A percentile compares a stretch with the other conserved stretches of the same genome.
phyloP scores from a whole-genome alignment of 2,113 vertebrate genomes.

The Tichodroma muraria region DNA sequence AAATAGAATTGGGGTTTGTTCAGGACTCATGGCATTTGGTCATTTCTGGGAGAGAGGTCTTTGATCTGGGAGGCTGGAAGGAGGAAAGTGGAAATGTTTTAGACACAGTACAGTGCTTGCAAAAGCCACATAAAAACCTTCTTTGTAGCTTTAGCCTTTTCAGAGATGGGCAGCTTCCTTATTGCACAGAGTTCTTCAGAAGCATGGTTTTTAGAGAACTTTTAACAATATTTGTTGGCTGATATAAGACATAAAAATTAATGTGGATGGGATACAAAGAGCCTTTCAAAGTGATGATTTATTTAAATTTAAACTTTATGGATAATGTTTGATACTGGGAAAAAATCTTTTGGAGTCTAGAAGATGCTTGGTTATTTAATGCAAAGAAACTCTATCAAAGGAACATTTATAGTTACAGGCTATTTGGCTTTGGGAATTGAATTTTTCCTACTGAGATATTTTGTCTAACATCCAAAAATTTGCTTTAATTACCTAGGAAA shows the following conservation, averaged over 20 bases:
- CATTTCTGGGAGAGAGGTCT: conserved; percentile 72
- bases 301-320: conserved; percentile 49
- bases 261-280: conserved; percentile 18
- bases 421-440: conserved; percentile 60
- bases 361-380: conserved; percentile 53
- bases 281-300: conserved; percentile 26
- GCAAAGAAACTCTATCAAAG: conserved; percentile 56
- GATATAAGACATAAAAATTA: conserved; percentile 38
- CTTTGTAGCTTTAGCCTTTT: conserved; percentile 73
- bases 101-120: conserved; percentile 64
- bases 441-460: conserved; percentile 59
- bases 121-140: conserved; percentile 80
- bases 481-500: conserved; percentile 64
- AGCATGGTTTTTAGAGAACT: background rate
- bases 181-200: conserved; percentile 60
- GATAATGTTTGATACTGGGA: background rate
- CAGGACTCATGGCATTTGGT: conserved; percentile 75
- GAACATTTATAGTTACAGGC: conserved; percentile 57
- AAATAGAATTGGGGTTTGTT: conserved; percentile 63
- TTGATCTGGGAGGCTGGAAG: conserved; percentile 75
- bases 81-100: conserved; percentile 74
- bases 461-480: conserved; percentile 64
- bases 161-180: conserved; percentile 72
- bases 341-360: background rate
- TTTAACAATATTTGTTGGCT: conserved; percentile 51